Conservation (phyloP, 2,797 vertebrate species). For the Chelonia mydas region DNA sequence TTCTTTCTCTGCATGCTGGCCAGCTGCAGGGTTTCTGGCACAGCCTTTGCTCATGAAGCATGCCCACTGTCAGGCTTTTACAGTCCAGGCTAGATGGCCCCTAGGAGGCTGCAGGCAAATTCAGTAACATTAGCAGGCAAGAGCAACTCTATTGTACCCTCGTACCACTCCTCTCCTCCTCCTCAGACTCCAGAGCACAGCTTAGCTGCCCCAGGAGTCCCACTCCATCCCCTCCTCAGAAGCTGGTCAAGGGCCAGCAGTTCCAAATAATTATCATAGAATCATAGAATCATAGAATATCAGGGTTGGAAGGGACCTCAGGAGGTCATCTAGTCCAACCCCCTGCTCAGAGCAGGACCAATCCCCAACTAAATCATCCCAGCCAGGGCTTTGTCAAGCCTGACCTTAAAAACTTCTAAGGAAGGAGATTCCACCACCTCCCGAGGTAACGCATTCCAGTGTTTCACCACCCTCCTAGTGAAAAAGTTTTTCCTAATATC, state of each 20-base stretch:
- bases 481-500: no score
- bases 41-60: neutral
- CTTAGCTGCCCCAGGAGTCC: accelerated
- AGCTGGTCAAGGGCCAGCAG: neutral
- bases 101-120: neutral
- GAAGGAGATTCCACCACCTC: no score
- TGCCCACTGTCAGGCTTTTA: neutral
- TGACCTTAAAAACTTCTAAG: no score
- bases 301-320: no score
- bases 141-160: neutral
- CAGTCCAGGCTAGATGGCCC: neutral
- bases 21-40: neutral
- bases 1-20: neutral
- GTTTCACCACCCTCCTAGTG: no score
- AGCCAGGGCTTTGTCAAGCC: no score
- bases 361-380: no score
- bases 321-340: no score
- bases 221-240: neutral
- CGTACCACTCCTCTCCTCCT: neutral
- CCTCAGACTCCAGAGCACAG: neutral
- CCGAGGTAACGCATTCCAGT: no score
- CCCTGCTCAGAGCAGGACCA: no score
- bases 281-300: no score
- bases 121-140: neutral
- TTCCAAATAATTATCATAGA: accelerated